phyloP scores from a whole-genome alignment of 2,888 invertebrate species.

The Ormyrus labotus region DNA sequence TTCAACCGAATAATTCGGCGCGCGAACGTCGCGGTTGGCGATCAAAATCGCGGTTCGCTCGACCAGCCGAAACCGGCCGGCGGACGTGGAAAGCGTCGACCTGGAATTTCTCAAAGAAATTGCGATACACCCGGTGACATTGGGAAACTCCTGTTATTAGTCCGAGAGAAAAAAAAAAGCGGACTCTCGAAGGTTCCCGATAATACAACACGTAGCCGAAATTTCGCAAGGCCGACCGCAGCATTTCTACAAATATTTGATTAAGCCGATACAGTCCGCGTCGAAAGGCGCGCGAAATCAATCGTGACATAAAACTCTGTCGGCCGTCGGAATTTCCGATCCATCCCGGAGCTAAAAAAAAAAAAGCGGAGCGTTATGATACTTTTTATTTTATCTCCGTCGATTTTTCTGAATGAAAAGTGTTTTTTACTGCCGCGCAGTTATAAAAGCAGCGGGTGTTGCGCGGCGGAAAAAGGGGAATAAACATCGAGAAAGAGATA shows the following conservation, averaged over 20 bases:
- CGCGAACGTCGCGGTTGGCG: too few species aligned
- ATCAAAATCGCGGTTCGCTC: too few species aligned
- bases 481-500: not conserved
- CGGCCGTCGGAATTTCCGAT: too few species aligned
- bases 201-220: not conserved
- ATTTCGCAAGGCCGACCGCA: slow-evolving; percentile 25
- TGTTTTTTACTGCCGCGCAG: not conserved
- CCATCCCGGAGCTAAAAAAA: too few species aligned
- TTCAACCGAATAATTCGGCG: too few species aligned
- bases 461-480: not conserved
- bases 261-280: not conserved
- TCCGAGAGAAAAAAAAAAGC: slow-evolving; percentile 12
- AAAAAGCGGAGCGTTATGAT: too few species aligned
- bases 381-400: not conserved
- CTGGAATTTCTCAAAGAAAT: slow-evolving; percentile 44
- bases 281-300: too few species aligned
- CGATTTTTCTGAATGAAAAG: slow-evolving; percentile 12
- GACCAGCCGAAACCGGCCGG: not conserved
- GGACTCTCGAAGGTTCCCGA: slow-evolving; percentile 10
- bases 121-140: slow-evolving; percentile 32
- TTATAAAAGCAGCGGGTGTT: not conserved
- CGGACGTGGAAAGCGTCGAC: slow-evolving; percentile 9
- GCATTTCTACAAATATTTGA: slow-evolving; percentile 30
- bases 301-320: too few species aligned
- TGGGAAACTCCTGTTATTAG: slow-evolving; percentile 33